Evolutionary conservation across 1,140 invertebrate species (phyloP).

Genomic region (Adelges cooleyi): DNA sequence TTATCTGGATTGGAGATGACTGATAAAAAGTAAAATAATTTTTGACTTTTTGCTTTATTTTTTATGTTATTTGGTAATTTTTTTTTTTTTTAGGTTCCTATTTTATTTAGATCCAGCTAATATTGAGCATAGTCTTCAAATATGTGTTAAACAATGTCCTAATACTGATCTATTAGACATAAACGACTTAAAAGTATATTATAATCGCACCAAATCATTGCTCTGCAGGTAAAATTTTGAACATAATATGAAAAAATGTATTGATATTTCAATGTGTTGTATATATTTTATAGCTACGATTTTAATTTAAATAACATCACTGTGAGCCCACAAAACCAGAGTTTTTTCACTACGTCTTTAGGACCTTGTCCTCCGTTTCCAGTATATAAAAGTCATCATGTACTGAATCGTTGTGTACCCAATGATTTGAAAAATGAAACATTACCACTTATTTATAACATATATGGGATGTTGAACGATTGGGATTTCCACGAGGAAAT

Average conservation of each 20-base stretch:
- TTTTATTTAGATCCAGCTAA: constrained; percentile 74
- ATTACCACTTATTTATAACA: constrained; percentile 49
- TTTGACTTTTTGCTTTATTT: constrained; percentile 22
- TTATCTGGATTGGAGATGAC: constrained; percentile 69
- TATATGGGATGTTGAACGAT: constrained; percentile 71
- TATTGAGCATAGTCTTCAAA: constrained; percentile 62
- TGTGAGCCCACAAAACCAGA: constrained; percentile 34
- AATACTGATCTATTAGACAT: constrained; percentile 48
- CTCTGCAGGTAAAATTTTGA: constrained; percentile 47
- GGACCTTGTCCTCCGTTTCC: constrained; percentile 62
- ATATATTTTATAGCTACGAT: constrained; percentile 31
- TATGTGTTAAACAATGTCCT: constrained; percentile 84
- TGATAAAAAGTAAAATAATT: constrained; percentile 60
- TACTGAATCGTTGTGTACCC: constrained; percentile 80
- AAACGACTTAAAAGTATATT: constrained; percentile 63
- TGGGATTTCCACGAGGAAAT: constrained; percentile 81
- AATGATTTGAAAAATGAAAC: constrained; percentile 49
- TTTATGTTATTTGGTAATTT: no score
- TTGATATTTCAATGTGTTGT: neutral
- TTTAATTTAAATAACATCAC: constrained; percentile 27
- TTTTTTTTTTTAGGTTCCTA: constrained; percentile 51
- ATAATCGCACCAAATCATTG: constrained; percentile 54
- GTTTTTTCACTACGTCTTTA: constrained; percentile 43
- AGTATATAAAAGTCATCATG: constrained; percentile 57
- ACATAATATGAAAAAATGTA: neutral